Base-by-base conservation (phyloP, 2,113 vertebrate species). In the Eonycteris spelaea region DNA sequence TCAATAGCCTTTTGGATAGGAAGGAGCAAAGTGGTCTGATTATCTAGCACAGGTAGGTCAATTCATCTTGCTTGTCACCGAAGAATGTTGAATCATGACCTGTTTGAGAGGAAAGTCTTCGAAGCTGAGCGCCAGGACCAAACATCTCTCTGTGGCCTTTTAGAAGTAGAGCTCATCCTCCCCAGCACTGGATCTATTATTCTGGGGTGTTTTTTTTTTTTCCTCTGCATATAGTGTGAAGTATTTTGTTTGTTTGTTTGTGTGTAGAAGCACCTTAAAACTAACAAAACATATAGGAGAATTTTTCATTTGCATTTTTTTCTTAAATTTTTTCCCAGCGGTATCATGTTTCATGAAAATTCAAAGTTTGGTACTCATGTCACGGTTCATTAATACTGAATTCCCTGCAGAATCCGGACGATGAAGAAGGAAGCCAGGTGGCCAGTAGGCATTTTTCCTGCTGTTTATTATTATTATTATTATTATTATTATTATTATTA, bases 281-380 rank as follows among this genome's bases (percentile, higher is more conserved):
- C 33, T 78, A 43, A 74, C 13, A 79, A 86, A 43, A 77, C 55
- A 21, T 3, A 1, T 38, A 48, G 51, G 57, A 74, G 59, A 22
- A 51, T 71, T 95, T 93, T 82, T 9, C 43, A 38, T 75, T 96
- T 75, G 86, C 40, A 38, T 57, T 94, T 40, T 63, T 73, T 71
- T 3, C 68, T 83, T 21, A 87, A 53, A 67, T 24, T 71, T 45
- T 28, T 6, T 30, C 30, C 43, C 38, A 3, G 6, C 85, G 59
- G 90, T 28, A 43, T 85, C 73, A 78, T 77, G 45, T 61, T 79
- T 73, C 79, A 82, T 91, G 48, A 40, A 86, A 90, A 94, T 92
- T 92, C 61, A 48, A 57, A 33, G 59, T 53, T 78, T 40, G 55
- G 40, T 63, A 22, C 75, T 87, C 45, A 61, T 55, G 51, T 71